phyloP scores from a whole-genome alignment of 2,888 invertebrate genomes.

The Callosobruchus maculatus region DNA sequence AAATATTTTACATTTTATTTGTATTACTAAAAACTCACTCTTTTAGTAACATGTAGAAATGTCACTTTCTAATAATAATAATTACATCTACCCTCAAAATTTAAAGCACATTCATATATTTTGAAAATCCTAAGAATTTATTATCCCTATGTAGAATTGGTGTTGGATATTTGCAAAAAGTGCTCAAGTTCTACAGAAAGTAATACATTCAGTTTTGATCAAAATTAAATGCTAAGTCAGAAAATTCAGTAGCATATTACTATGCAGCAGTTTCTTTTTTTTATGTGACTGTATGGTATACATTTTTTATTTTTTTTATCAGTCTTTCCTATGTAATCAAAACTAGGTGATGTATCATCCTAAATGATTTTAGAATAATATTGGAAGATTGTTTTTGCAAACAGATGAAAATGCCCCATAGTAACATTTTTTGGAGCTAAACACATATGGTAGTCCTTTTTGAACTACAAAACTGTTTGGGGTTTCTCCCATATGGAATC shows the following conservation, averaged over 20 bases:
- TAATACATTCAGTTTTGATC: neutral
- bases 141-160: neutral
- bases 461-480: too few relatives aligned
- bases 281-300: neutral
- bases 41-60: conserved; percentile 31
- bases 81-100: conserved; percentile 17
- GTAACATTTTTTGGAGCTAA: neutral
- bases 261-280: neutral
- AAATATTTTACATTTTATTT: conserved; percentile 37
- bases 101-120: conserved; percentile 17
- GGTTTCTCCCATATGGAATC: too few relatives aligned
- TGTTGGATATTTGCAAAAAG: neutral
- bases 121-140: neutral
- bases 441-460: neutral
- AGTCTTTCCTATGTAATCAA: neutral
- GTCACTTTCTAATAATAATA: conserved; percentile 11
- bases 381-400: neutral
- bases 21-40: conserved; percentile 33
- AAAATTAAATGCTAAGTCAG: neutral
- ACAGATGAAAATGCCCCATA: neutral
- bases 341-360: too few relatives aligned
- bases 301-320: neutral
- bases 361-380: neutral
- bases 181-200: neutral
- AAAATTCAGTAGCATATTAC: neutral